Evolutionary conservation across 2,888 invertebrate species (phyloP).

Genomic region (Hylaea fasciaria): DNA sequence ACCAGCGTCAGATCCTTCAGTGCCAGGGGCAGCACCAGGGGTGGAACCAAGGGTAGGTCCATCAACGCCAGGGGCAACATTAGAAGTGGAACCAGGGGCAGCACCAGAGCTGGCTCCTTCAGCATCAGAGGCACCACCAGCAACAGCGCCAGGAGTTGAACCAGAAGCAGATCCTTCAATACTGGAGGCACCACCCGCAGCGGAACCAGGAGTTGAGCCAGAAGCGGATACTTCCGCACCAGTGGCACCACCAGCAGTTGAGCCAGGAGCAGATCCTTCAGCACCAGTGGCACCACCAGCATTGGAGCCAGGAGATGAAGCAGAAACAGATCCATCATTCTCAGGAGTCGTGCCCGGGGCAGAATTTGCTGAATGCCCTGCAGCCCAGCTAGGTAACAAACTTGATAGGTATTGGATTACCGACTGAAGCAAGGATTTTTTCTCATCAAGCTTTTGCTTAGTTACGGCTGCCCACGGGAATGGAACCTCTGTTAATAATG

Average conservation of each 20-base stretch:
- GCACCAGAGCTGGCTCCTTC: conserved; percentile 8
- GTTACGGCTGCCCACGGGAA: conserved; percentile 62
- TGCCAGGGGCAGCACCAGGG: neutral
- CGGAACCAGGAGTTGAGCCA: neutral
- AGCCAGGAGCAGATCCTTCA: conserved; percentile 18
- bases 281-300: neutral
- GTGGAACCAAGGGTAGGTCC: conserved; percentile 8
- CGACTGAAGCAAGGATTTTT: conserved; percentile 64
- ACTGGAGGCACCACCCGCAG: neutral
- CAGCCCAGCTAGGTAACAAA: conserved; percentile 68
- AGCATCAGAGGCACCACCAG: conserved; percentile 11
- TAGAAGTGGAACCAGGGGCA: conserved; percentile 9
- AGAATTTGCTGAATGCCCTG: conserved; percentile 38
- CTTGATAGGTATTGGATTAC: conserved; percentile 64
- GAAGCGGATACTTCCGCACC: neutral
- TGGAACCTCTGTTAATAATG: conserved; percentile 60
- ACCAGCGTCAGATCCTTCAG: neutral
- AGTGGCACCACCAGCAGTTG: neutral
- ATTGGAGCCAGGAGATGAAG: conserved; percentile 20
- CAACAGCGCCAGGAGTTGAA: conserved; percentile 5
- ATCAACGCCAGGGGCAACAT: conserved; percentile 1
- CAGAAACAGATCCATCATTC: conserved; percentile 19
- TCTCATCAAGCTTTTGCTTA: conserved; percentile 62
- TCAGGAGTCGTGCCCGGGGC: conserved; percentile 12
- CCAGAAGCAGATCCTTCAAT: conserved; percentile 9